Evolutionary conservation across 1,140 invertebrate species (phyloP).

Genomic region (Cataglyphis hispanica): DNA sequence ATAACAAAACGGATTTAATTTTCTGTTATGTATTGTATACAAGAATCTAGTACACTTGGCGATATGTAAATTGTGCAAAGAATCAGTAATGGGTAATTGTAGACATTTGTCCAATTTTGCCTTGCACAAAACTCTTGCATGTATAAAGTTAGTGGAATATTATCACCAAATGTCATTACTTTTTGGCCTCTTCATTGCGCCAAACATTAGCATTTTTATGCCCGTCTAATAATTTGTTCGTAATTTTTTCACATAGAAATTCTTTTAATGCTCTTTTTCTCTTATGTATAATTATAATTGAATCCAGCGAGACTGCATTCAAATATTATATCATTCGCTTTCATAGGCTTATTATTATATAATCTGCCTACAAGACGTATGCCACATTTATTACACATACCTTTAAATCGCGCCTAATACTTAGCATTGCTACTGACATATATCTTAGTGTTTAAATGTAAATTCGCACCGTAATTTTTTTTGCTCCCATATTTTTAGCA

Average conservation of each 20-base stretch:
- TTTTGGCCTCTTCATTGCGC: slow-evolving; percentile 1
- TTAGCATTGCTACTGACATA: not conserved
- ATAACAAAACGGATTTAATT: not conserved
- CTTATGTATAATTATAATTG: not conserved
- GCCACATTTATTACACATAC: not conserved
- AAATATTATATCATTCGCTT: not conserved
- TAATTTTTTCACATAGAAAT: not conserved
- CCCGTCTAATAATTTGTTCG: not conserved
- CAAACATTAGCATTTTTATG: not conserved
- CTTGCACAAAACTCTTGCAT: not conserved
- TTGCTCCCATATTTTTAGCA: slow-evolving; percentile 13
- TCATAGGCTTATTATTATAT: not conserved
- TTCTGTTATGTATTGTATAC: not conserved
- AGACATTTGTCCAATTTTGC: not conserved
- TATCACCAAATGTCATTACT: slow-evolving; percentile 9
- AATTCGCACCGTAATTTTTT: not conserved
- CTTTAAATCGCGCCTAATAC: not conserved
- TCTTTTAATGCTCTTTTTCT: not conserved
- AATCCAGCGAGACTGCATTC: not conserved
- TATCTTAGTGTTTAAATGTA: not conserved
- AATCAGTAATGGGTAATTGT: not conserved
- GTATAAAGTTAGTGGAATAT: not conserved
- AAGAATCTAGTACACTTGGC: not conserved
- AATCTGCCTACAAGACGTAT: not conserved
- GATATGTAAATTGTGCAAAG: not conserved